Evolutionary conservation across 2,113 vertebrate species (phyloP).

Genomic region (Brevimyrus niger): DNA sequence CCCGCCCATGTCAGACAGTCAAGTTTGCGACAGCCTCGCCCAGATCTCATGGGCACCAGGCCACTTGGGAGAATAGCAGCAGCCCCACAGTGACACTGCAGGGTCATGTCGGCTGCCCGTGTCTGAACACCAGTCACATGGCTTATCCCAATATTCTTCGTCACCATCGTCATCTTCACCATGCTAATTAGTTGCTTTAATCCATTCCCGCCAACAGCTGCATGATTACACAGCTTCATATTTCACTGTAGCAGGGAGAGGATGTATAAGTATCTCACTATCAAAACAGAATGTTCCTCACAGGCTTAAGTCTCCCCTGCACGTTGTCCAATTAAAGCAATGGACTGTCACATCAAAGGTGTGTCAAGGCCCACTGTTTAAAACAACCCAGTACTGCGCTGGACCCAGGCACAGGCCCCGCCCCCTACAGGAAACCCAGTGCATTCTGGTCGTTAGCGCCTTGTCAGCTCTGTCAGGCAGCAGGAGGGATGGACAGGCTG

Average conservation of each 20-base stretch:
- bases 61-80: background rate
- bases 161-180: background rate
- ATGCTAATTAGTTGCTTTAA: background rate
- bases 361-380: background rate
- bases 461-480: slow-evolving; percentile 49
- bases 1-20: background rate
- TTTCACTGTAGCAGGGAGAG: background rate
- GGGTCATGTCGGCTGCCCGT: background rate
- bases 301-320: background rate
- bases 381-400: background rate
- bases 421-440: background rate
- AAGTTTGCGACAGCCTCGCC: background rate
- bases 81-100: background rate
- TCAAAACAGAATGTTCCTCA: background rate
- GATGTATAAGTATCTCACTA: background rate
- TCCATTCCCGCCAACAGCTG: background rate
- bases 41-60: background rate
- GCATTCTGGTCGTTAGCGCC: slow-evolving; percentile 38
- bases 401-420: background rate
- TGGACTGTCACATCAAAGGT: background rate
- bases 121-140: background rate
- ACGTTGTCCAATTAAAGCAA: background rate
- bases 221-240: background rate
- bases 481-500: slow-evolving; percentile 24
- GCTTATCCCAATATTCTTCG: background rate